These are phyloP conservation scores for Listronotus oregonensis DNA, from an alignment of 1,140 invertebrate species.

Conservation along the genomic window DNA sequence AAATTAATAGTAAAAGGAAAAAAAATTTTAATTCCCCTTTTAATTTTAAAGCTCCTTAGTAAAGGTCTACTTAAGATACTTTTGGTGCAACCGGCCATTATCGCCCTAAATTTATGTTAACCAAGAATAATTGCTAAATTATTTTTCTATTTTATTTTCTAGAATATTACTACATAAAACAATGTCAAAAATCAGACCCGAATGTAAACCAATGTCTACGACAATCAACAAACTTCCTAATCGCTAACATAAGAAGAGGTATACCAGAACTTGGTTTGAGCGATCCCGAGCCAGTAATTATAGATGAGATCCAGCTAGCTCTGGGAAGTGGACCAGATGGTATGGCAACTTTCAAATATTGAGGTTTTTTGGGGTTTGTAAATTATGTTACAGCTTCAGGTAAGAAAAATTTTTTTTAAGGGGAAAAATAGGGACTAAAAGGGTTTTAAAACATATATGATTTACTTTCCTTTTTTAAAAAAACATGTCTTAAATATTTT, in stretches of 20 bases:
- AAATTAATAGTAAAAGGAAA: no score
- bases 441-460: no score
- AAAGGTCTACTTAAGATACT: no score
- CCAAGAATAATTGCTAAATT: neutral
- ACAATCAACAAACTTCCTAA: constrained; percentile 72
- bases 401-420: no score
- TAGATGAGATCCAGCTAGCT: constrained; percentile 79
- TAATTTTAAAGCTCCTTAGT: no score
- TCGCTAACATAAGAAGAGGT: constrained; percentile 67
- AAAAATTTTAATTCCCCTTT: no score
- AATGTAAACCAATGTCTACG: constrained; percentile 74
- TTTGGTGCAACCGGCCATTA: no score
- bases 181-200: constrained; percentile 70
- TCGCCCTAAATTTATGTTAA: no score
- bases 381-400: constrained; percentile 75
- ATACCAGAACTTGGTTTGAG: constrained; percentile 69
- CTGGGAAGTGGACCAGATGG: constrained; percentile 76
- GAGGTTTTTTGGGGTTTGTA: constrained; percentile 76
- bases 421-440: no score
- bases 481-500: no score
- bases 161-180: constrained; percentile 64
- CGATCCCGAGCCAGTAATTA: constrained; percentile 73
- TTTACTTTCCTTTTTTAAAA: no score
- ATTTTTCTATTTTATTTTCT: constrained; percentile 1
- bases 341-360: constrained; percentile 76